These are phyloP conservation scores for Tylochromis polylepis DNA, from an alignment of 2,113 vertebrate species.

Conservation along the genomic window DNA sequence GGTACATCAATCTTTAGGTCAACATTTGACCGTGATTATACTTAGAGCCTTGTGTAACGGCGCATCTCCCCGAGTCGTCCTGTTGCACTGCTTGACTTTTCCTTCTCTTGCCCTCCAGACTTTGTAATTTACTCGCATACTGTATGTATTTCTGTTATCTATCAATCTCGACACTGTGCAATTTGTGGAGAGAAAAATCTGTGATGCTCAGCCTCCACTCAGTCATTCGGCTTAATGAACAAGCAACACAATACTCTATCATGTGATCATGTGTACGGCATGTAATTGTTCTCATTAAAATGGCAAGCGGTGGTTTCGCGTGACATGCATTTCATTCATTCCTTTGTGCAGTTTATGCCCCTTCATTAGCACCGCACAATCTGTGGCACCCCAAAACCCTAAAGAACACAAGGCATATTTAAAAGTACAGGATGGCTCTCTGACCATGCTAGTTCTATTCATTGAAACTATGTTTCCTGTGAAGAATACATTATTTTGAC, in stretches of 20 bases:
- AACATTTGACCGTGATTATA: background rate
- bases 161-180: slow-evolving; percentile 38
- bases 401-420: background rate
- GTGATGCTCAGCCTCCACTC: slow-evolving; percentile 36
- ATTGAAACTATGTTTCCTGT: slow-evolving; percentile 55
- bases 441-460: slow-evolving; percentile 45
- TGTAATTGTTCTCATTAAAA: slow-evolving; percentile 59
- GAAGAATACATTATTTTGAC: slow-evolving; percentile 53
- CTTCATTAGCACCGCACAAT: slow-evolving; percentile 1
- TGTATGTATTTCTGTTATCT: slow-evolving; percentile 59
- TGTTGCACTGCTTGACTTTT: background rate
- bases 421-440: background rate
- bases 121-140: slow-evolving; percentile 30
- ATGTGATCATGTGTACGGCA: slow-evolving; percentile 40
- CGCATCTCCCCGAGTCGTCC: background rate
- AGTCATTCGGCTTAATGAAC: slow-evolving; percentile 49
- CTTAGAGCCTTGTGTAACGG: background rate
- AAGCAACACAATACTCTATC: slow-evolving; percentile 43
- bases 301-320: slow-evolving; percentile 40
- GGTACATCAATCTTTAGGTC: slow-evolving; percentile 66
- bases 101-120: slow-evolving; percentile 1
- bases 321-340: slow-evolving; percentile 55
- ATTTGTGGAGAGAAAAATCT: slow-evolving; percentile 52
- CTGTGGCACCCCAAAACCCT: background rate
- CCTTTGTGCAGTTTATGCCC: slow-evolving; percentile 28